Base-by-base conservation (phyloP, 2,888 invertebrate species). In the Icerya purchasi region DNA sequence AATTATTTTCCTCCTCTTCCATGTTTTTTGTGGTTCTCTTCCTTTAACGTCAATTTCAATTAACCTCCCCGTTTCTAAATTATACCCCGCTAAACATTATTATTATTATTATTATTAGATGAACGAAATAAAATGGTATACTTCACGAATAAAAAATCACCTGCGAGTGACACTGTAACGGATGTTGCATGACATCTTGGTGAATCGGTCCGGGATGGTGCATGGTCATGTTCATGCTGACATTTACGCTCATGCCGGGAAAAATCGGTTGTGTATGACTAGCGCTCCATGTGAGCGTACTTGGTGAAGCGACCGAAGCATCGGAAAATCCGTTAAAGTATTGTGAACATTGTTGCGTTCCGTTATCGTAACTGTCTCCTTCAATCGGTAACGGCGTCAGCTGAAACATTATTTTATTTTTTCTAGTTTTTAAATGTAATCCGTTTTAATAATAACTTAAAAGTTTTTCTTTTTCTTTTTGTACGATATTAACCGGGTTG, bases 171-270 rank as follows among this genome's bases (percentile, higher is more conserved):
- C 83, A 84, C 1, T 78, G 72, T 66, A 81, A 76, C 64, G 80
- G 80, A 0, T 78, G 56, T 19, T 55, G 56, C 1, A 60, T n/a
- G 22, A 22, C 74, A 1, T 66, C 66, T 59, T 67, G 67, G 62
- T 69, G 66, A 64, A 70, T 69, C 61, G 70, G 68, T 24, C 55
- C 56, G 1, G 53, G 50, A 21, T 36, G 2, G 61, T 90, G 90
- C 85, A 93, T 92, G 61, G 93, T 93, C 93, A 94, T 94, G 72
- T 92, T 93, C 93, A 94, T 94, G 66, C 87, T 88, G 0, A 94
- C 91, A 70, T 94, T 94, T 65, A 94, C 92, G 68, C 89, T 90
- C 93, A 94, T 93, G 68, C 90, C 86, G 61, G 92, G 90, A 70
- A 60, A 60, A 52, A 60, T 55, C 10, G 60, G 24, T 51, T 55